These are phyloP conservation scores for Microcaecilia unicolor DNA, from an alignment of 2,797 vertebrate genomes.

Conservation along the genomic window DNA sequence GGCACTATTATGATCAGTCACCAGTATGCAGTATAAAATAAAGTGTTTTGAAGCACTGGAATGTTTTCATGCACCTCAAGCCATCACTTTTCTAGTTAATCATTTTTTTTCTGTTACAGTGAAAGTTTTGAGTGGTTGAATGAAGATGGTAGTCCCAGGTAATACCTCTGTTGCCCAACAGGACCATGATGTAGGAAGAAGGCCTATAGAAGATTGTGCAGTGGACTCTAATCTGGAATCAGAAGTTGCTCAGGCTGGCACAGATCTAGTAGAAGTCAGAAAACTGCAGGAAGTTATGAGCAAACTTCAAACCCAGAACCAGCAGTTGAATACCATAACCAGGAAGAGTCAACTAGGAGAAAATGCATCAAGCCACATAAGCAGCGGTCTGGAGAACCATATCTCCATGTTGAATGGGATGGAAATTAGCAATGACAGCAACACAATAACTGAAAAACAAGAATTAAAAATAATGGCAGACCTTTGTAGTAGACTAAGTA, in stretches of 20 bases:
- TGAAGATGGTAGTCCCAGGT: conserved; percentile 81
- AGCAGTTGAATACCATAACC: conserved; percentile 63
- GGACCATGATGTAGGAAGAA: conserved; percentile 39
- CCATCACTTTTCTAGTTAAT: no score
- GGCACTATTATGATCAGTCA: no score
- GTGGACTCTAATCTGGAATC: conserved; percentile 40
- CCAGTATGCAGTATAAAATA: no score
- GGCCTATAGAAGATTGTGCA: conserved; percentile 11
- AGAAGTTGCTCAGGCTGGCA: conserved; percentile 38
- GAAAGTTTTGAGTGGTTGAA: no score
- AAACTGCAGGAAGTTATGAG: conserved; percentile 80
- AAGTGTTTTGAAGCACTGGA: no score
- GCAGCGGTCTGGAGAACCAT: conserved; percentile 20
- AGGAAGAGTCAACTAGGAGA: conserved; percentile 41
- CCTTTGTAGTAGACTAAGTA: conserved; percentile 28
- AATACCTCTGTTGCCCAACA: conserved; percentile 52
- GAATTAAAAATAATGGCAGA: conserved; percentile 34
- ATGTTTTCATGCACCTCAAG: no score
- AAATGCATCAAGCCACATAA: conserved; percentile 10
- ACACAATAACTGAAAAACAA: conserved; percentile 11
- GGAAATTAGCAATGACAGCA: conserved; percentile 41
- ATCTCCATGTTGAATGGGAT: conserved; percentile 9
- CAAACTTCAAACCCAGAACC: conserved; percentile 78
- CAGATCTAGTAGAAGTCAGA: conserved; percentile 75
- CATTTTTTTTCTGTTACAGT: no score